phyloP scores from a whole-genome alignment of 2,113 vertebrate genomes.

The Mohoua ochrocephala region DNA sequence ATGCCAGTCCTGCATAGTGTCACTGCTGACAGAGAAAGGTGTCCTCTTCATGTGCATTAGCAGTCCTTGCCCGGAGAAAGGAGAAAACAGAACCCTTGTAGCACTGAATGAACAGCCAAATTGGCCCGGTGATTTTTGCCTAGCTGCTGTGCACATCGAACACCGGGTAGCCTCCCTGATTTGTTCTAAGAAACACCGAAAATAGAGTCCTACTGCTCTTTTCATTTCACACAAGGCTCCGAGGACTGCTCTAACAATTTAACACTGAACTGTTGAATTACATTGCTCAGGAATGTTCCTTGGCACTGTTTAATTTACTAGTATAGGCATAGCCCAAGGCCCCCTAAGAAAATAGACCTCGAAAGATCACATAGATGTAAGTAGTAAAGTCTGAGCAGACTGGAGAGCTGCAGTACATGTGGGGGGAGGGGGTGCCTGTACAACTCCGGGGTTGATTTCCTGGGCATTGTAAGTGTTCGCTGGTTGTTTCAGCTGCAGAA shows the following conservation, averaged over 20 bases:
- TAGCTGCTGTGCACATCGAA: background rate
- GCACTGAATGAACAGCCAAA: background rate
- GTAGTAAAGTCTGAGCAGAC: background rate
- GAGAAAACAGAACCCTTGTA: background rate
- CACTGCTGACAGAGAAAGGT: background rate
- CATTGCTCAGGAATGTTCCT: background rate
- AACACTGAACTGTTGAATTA: background rate
- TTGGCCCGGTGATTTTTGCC: background rate
- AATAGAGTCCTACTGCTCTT: background rate
- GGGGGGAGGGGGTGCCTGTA: background rate
- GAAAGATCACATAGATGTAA: background rate
- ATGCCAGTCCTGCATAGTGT: background rate
- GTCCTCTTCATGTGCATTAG: background rate
- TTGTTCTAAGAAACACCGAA: background rate
- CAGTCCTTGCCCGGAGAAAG: background rate
- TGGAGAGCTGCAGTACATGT: background rate
- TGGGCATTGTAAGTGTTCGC: accelerated
- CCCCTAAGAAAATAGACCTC: background rate
- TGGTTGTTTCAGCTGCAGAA: background rate
- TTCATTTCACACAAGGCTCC: background rate
- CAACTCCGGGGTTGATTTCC: background rate
- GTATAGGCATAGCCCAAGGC: background rate
- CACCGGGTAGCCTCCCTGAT: background rate
- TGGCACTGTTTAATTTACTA: background rate
- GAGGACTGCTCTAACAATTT: background rate